Evolutionary conservation across 2,888 invertebrate genomes (phyloP).

Genomic region (Hipparchia semele): DNA sequence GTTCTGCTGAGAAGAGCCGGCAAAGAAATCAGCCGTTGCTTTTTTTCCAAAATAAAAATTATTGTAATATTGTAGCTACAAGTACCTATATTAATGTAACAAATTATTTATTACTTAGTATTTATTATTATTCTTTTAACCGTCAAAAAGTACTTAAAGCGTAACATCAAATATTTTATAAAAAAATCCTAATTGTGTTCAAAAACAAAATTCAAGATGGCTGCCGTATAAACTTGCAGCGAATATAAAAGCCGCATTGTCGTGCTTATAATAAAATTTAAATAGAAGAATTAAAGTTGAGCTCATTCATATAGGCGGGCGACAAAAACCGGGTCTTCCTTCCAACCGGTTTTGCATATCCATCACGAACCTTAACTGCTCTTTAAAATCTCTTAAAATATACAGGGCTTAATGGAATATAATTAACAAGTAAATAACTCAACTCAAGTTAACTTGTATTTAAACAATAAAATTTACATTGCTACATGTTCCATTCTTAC

Average conservation of each 20-base stretch:
- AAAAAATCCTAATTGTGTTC: slow-evolving; percentile 14
- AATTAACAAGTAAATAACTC: background rate
- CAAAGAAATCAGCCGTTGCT: no score
- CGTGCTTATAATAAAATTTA: slow-evolving; percentile 57
- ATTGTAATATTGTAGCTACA: no score
- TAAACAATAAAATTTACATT: background rate
- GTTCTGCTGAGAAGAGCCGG: no score
- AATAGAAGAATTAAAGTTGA: slow-evolving; percentile 62
- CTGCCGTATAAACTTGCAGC: slow-evolving; percentile 50
- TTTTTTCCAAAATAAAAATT: no score
- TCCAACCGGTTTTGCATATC: slow-evolving; percentile 47
- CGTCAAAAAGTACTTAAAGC: background rate
- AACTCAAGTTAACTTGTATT: background rate
- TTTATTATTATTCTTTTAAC: background rate
- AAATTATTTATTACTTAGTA: background rate
- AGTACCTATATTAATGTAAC: no score
- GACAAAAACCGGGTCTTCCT: slow-evolving; percentile 51
- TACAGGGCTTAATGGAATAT: background rate
- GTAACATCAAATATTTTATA: background rate
- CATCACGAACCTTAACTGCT: slow-evolving; percentile 19
- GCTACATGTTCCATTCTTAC: no score
- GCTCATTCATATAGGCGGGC: slow-evolving; percentile 53
- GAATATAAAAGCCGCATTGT: slow-evolving; percentile 58
- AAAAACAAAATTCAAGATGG: slow-evolving; percentile 48
- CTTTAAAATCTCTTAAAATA: slow-evolving; percentile 9